Percentiles rank a stretch among this genome's conserved stretches.
Evolutionary conservation across 2,113 vertebrate genomes (phyloP).

Genomic region (Mus musculus): GRCm39 chr14:111950501-111951000

Average conservation of each 20-base stretch:
- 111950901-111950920: no score
- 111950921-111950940: no score
- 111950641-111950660: background rate
- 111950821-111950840: no score
- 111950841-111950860: no score
- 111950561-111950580: background rate
- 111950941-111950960: no score
- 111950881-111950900: no score
- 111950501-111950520: background rate
- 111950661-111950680: background rate
- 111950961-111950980: no score
- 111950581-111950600: background rate
- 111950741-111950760: conserved; percentile 1
- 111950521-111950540: background rate
- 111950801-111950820: no score
- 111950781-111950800: background rate
- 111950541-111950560: background rate
- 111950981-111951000: no score
- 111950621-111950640: background rate
- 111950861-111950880: no score
- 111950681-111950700: background rate
- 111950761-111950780: background rate
- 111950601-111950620: background rate
- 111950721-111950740: background rate
- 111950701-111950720: background rate